A percentile compares a stretch with the other conserved stretches of the same genome.
phyloP scores from a whole-genome alignment of 2,797 vertebrate species.

The Schizopygopsis malacanthus region DNA sequence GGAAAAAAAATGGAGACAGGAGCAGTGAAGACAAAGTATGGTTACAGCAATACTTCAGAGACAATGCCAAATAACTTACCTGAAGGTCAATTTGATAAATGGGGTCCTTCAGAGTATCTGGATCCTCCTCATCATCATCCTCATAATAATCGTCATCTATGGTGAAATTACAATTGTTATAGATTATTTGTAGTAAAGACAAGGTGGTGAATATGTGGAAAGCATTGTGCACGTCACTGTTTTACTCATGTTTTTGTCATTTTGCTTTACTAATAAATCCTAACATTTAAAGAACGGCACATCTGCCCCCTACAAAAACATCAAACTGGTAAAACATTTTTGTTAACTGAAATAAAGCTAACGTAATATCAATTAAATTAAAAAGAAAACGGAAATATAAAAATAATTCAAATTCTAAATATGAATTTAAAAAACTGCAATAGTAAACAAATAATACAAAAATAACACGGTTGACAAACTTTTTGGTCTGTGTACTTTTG shows the following conservation, averaged over 20 bases:
- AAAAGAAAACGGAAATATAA: not conserved
- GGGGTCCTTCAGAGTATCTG: constrained; percentile 96
- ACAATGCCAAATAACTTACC: constrained; percentile 73
- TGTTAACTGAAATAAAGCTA: not conserved
- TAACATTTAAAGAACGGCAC: not conserved
- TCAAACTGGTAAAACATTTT: not conserved
- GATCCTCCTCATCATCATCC: constrained; percentile 95
- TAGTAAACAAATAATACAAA: not conserved
- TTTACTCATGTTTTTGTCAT: not conserved
- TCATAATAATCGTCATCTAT: constrained; percentile 98
- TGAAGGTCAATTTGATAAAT: constrained; percentile 97
- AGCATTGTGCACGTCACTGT: not conserved
- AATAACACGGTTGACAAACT: not conserved
- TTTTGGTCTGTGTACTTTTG: not conserved
- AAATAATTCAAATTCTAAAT: not conserved
- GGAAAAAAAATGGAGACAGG: not conserved
- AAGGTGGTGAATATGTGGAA: not conserved
- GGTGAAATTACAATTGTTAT: constrained; percentile 39
- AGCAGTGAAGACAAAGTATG: not conserved
- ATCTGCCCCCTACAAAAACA: not conserved
- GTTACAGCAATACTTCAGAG: not conserved
- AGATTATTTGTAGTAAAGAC: not conserved
- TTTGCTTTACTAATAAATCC: not conserved
- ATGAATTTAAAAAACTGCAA: not conserved
- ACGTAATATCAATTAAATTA: not conserved